Evolutionary conservation across 1,140 invertebrate species (phyloP).

Genomic region (Triops longicaudatus): DNA sequence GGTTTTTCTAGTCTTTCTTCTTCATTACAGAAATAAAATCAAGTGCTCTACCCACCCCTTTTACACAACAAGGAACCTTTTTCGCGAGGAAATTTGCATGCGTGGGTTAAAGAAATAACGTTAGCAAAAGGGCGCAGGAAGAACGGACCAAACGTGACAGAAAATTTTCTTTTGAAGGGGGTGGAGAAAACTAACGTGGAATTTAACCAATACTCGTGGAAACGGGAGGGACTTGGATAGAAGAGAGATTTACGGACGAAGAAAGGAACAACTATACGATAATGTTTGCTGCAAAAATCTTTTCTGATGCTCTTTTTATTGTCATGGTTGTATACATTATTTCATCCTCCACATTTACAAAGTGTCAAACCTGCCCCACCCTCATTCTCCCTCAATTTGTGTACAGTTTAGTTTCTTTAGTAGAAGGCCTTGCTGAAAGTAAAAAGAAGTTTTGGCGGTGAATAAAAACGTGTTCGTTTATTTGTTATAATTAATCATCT

Average conservation of each 20-base stretch:
- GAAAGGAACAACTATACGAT: not conserved
- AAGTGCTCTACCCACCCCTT: not conserved
- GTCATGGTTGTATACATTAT: not conserved
- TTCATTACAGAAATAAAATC: not conserved
- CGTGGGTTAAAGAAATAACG: not conserved
- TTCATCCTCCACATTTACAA: not conserved
- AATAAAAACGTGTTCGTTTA: too few species aligned
- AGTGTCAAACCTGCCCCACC: not conserved
- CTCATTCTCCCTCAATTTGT: not conserved
- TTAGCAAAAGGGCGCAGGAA: not conserved
- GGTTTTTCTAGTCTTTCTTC: conserved; percentile 7
- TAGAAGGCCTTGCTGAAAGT: conserved; percentile 7
- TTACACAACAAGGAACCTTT: not conserved
- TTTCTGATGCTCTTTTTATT: not conserved
- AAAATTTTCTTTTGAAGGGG: not conserved
- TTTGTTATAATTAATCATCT: too few species aligned
- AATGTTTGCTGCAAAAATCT: not conserved
- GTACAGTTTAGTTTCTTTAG: conserved; percentile 8
- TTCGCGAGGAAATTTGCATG: not conserved
- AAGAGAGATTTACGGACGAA: not conserved
- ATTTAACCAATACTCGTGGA: not conserved
- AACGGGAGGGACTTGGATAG: not conserved
- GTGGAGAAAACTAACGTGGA: not conserved
- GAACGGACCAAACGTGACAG: not conserved
- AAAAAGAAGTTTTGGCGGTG: not conserved